These are phyloP conservation scores for Gastrophryne carolinensis DNA, from an alignment of 2,797 vertebrate species.

Conservation along the genomic window DNA sequence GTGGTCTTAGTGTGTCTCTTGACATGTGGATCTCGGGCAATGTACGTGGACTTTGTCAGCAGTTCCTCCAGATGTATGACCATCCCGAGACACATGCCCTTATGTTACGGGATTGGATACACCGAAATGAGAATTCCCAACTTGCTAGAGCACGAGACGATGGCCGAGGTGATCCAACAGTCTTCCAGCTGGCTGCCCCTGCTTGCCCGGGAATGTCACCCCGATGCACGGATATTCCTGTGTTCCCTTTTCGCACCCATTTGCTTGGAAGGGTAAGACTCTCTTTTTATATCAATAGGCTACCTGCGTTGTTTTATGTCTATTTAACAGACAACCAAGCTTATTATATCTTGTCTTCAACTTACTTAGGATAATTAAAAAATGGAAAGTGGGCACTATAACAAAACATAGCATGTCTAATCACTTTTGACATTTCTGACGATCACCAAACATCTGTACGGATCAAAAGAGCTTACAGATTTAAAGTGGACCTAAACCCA, in stretches of 20 bases:
- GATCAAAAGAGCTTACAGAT: too few species aligned
- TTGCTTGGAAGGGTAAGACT: slow-evolving; percentile 82
- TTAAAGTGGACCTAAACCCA: too few species aligned
- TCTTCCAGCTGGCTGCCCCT: slow-evolving; percentile 83
- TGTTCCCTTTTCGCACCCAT: slow-evolving; percentile 84
- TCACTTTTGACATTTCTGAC: too few species aligned
- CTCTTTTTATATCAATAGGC: neutral
- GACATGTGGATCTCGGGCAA: slow-evolving; percentile 37
- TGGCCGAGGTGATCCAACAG: slow-evolving; percentile 79
- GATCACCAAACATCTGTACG: too few species aligned
- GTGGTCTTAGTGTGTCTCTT: slow-evolving; percentile 46
- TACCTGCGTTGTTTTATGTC: too few species aligned
- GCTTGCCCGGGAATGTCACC: slow-evolving; percentile 80
- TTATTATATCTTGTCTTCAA: too few species aligned
- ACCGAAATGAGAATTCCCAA: slow-evolving; percentile 80
- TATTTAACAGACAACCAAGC: too few species aligned
- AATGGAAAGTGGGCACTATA: too few species aligned
- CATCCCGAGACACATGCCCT: slow-evolving; percentile 74
- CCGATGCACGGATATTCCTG: slow-evolving; percentile 80
- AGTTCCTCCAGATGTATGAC: slow-evolving; percentile 71
- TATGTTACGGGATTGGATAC: slow-evolving; percentile 83
- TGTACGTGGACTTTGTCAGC: slow-evolving; percentile 57
- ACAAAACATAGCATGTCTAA: too few species aligned
- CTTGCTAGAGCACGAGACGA: slow-evolving; percentile 79
- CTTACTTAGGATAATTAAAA: too few species aligned